phyloP scores from a whole-genome alignment of 2,113 vertebrate species.

The Peucedramus taeniatus region DNA sequence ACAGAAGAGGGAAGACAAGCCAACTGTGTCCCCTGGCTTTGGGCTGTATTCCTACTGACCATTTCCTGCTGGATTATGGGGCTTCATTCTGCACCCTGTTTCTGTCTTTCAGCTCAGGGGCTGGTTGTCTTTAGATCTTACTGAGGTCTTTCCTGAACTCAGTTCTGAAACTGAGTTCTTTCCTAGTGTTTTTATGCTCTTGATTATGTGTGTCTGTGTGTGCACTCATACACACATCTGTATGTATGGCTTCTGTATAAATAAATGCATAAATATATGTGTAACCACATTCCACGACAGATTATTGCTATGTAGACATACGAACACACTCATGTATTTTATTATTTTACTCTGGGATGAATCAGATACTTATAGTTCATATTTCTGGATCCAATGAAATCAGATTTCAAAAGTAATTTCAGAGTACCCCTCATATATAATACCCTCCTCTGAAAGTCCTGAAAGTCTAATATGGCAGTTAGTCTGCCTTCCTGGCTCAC shows the following conservation, averaged over 20 bases:
- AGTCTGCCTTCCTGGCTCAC: neutral
- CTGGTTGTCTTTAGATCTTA: neutral
- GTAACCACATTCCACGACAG: neutral
- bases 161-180: neutral
- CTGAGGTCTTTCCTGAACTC: neutral
- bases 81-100: neutral
- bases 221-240: accelerated
- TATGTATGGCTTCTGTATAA: neutral
- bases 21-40: neutral
- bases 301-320: neutral
- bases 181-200: neutral
- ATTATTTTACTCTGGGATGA: neutral
- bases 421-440: neutral
- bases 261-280: neutral
- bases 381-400: neutral
- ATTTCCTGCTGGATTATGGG: neutral
- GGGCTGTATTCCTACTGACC: neutral
- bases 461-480: neutral
- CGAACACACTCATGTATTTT: neutral
- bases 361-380: neutral
- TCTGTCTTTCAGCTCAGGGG: neutral
- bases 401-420: neutral
- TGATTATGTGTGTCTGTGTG: neutral
- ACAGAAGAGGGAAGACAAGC: neutral
- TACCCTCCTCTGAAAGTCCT: neutral